Evolutionary conservation across 2,113 vertebrate species (phyloP), one percentile per base, ranked within the genome.

Genomic region (Podarcis cretensis): DNA sequence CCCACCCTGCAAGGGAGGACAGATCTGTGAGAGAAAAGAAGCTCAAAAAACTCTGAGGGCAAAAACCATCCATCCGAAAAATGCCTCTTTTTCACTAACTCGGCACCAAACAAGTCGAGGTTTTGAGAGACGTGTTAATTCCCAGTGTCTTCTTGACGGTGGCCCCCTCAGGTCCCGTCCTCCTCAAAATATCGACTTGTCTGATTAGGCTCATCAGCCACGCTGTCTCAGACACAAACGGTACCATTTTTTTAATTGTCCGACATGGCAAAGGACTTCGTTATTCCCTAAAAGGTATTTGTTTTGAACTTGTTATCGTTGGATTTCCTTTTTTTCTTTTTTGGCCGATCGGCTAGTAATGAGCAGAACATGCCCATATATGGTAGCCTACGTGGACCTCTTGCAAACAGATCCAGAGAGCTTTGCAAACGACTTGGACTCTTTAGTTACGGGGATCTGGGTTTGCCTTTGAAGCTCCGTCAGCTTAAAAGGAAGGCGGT

Each of bases 221-320:
- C 6, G 4, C 10, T 89, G 9, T 0, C 89, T 69, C 12, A 48
- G 84, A 91, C 79, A 77, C 95, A 94, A 96, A 92, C 93, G 87
- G 6, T 89, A 76, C 23, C 25, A 30, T 75, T 25, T 65, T 87
- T 96, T 96, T 94, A 93, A 96, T 96, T 95, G 92, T 94, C 93
- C 89, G 91, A 25, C 83, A 95, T 96, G 93, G 95, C 96, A 94
- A 95, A 95, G 97, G 97, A 97, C 95, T 95, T 77, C 94, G 89
- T 96, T 97, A 97, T 98, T 98, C 99, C 98, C 98, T 99, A 99
- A 98, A 99, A 98, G 99, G 99, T 97, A 97, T 98, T 98, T 98
- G 98, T 98, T 98, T 98, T 98, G 98, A 96, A 95, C 98, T 96
- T 97, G 97, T 97, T 98, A 96, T 98, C 97, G 96, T 97, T 95